These are phyloP conservation scores for Saccostrea cuccullata DNA, from an alignment of 1,140 invertebrate genomes.

Conservation along the genomic window DNA sequence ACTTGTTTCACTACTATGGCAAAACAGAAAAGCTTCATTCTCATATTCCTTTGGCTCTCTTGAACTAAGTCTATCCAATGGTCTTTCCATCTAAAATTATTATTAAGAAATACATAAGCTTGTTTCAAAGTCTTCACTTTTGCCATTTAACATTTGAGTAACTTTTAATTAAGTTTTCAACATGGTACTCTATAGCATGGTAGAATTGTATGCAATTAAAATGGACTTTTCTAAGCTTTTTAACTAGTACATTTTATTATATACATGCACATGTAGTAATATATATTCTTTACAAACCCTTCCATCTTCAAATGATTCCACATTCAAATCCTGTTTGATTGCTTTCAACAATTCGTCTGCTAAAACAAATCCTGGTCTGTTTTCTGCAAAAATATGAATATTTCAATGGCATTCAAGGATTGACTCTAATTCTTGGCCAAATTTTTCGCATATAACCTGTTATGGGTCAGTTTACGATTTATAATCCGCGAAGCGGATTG, in stretches of 20 bases:
- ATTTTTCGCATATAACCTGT: too few relatives aligned
- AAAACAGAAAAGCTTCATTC: conserved; percentile 10
- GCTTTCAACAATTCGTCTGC: neutral
- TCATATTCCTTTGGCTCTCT: neutral
- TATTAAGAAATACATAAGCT: neutral
- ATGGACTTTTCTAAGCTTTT: too few relatives aligned
- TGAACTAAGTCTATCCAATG: conserved; percentile 18
- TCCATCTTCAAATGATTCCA: neutral
- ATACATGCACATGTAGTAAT: too few relatives aligned
- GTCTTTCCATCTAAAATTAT: neutral
- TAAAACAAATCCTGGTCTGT: conserved; percentile 6
- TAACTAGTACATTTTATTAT: too few relatives aligned
- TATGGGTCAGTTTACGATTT: too few relatives aligned
- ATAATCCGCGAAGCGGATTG: too few relatives aligned
- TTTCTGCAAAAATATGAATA: neutral
- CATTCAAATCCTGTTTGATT: neutral
- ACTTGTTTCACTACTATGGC: neutral
- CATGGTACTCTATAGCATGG: too few relatives aligned
- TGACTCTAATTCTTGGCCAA: too few relatives aligned
- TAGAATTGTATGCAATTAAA: too few relatives aligned
- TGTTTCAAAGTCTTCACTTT: neutral
- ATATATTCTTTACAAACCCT: neutral
- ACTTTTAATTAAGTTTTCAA: too few relatives aligned
- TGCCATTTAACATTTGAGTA: too few relatives aligned
- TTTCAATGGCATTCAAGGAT: too few relatives aligned